Conservation (phyloP, 2,888 invertebrate species). For the Andrena minutula region DNA sequence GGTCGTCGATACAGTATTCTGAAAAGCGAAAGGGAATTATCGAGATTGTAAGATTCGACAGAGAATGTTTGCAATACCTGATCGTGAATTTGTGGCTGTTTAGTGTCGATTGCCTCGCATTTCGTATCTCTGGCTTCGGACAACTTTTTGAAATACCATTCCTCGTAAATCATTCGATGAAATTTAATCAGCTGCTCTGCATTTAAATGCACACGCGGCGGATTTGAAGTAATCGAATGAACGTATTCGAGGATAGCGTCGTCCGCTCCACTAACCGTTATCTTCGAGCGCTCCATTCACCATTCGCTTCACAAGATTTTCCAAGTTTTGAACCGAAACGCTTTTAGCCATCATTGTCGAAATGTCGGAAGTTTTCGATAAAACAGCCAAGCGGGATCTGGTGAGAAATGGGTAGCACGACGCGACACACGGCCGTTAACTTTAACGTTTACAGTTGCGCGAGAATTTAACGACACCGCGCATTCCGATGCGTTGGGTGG, state of each 20-base stretch:
- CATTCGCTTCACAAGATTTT: constrained; percentile 64
- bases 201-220: neutral
- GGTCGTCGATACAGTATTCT: constrained; percentile 39
- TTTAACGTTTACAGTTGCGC: neutral
- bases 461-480: constrained; percentile 8
- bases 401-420: no score
- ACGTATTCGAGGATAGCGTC: no score
- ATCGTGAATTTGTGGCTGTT: neutral
- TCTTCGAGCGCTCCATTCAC: constrained; percentile 61
- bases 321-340: constrained; percentile 69
- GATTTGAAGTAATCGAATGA: neutral
- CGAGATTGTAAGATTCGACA: no score
- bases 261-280: constrained; percentile 52
- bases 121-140: constrained; percentile 17
- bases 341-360: constrained; percentile 57
- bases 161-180: constrained; percentile 60
- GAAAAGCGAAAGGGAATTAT: neutral
- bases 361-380: neutral
- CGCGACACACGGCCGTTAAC: neutral
- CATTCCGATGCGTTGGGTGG: neutral
- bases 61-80: constrained; percentile 5
- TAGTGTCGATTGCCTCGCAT: neutral
- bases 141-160: constrained; percentile 60
- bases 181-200: constrained; percentile 65
- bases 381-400: neutral